These are phyloP conservation scores for Odontesthes bonariensis DNA, from an alignment of 2,113 vertebrate species.

Conservation along the genomic window DNA sequence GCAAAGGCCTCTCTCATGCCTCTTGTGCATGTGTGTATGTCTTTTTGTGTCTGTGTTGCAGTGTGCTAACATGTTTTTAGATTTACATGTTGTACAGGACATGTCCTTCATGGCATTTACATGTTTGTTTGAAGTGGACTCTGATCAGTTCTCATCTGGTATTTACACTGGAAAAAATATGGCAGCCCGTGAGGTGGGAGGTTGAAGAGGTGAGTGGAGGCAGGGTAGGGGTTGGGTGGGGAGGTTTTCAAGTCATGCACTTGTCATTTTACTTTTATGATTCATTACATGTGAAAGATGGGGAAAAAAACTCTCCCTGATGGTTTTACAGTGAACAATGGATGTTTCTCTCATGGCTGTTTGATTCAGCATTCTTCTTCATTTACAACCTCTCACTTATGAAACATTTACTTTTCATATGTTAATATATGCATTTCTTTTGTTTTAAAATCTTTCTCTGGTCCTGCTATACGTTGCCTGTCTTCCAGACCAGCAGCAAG, in stretches of 20 bases:
- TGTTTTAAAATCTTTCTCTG: slow-evolving; percentile 39
- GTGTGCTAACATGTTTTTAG: slow-evolving; percentile 49
- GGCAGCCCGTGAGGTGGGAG: slow-evolving; percentile 65
- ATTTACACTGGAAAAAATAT: slow-evolving; percentile 87
- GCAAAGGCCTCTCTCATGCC: slow-evolving; percentile 63
- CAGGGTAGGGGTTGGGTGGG: neutral
- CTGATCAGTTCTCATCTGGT: slow-evolving; percentile 58
- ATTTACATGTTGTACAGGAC: slow-evolving; percentile 84
- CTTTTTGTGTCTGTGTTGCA: slow-evolving; percentile 30
- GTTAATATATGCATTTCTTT: slow-evolving; percentile 32
- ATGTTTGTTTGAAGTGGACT: slow-evolving; percentile 75
- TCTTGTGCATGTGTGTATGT: slow-evolving; percentile 28
- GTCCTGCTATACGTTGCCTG: slow-evolving; percentile 33
- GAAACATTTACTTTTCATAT: slow-evolving; percentile 49
- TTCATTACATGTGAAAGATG: slow-evolving; percentile 64
- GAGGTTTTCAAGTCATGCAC: slow-evolving; percentile 69
- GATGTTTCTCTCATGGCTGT: slow-evolving; percentile 34
- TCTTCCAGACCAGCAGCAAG: slow-evolving; percentile 33
- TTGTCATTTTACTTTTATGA: slow-evolving; percentile 62
- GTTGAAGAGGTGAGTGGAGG: slow-evolving; percentile 31
- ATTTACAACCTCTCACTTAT: slow-evolving; percentile 58
- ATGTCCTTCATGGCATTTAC: slow-evolving; percentile 76
- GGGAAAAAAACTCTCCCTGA: slow-evolving; percentile 51
- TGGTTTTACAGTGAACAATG: slow-evolving; percentile 55
- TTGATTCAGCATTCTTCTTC: slow-evolving; percentile 41